Evolutionary conservation across 1,140 invertebrate genomes (phyloP), one percentile per base, ranked within the genome.

Genomic region (Drosophila serrata): DNA sequence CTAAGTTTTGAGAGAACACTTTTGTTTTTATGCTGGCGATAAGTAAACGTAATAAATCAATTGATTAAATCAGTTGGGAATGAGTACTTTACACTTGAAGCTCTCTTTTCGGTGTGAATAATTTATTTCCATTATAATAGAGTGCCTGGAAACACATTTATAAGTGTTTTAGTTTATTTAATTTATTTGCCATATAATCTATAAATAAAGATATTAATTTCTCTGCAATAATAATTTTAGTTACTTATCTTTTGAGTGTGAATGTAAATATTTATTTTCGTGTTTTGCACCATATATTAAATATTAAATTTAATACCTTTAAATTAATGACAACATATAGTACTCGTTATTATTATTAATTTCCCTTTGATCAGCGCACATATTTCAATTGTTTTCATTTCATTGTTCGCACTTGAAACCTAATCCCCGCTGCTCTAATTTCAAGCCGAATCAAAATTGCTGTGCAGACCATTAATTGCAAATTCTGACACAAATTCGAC

Each of bases 401-500:
- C 22, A 61, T 68, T 51, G 60, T 49, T 33, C 39, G 17, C 22
- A 65, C 24, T 22, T 22, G 62, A 42, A 69, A 69, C 62, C 29
- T 40, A 53, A 69, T 55, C 9, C 37, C n/a, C 11, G 13, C n/a
- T 31, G 62, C 29, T 43, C 45, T 7, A 22, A 67, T 35, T 43
- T 9, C 5, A 22, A n/a, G n/a, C 24, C 45, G 29, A 51, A 65
- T 67, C 65, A 69, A 51, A 67, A 22, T 42, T 19, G 37, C 61
- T 61, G 27, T 17, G 56, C 61, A 59, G 37, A 64, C 58, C 61
- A 64, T 75, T 57, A 64, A 64, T 58, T 65, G 55, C 43, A 27
- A 59, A 68, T 45, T 60, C 33, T 55, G 72, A 39, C 72, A 67
- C 65, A 67, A 64, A 67, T 65, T 37, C 63, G 61, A 59, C 61